Evolutionary conservation across 2,797 vertebrate genomes (phyloP), one percentile per base, ranked within the genome.

Genomic region (Phrynocephalus vlangalii): DNA sequence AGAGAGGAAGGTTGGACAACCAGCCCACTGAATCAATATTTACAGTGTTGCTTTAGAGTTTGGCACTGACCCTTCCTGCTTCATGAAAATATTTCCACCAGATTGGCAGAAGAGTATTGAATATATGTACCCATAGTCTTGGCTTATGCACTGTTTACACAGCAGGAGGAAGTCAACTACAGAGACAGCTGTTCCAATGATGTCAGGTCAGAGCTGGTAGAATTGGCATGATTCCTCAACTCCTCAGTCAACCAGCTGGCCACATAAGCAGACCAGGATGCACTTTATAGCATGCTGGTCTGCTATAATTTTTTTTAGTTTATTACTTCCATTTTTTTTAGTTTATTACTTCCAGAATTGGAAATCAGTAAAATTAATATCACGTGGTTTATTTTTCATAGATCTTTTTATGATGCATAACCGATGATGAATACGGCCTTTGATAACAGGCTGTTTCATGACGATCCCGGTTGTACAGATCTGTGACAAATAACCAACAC

Each of bases 101-200:
- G 77, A 86, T 87, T 87, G 38, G 1, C 68, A 84, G 86, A 86
- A 89, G 52, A 50, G 66, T 56, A 44, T 50, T 92, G 87, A 86
- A 93, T 90, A 89, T 84, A 93, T n/a, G 79, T 90, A 90, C 80
- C 88, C 8, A 71, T 89, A 85, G 18, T 86, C 82, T 91, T 91
- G 87, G 89, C 89, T 84, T 89, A 22, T 88, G 85, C 86, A 92
- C 90, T 96, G 94, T 95, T 96, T 94, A 90, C 89, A 67, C 91
- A 80, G 24, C 67, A 88, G 85, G 90, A 92, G 90, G 92, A 94
- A 87, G 91, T 0, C 5, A 77, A 84, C 82, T 86, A 80, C 87
- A 83, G 92, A 88, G 77, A 79, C n/a, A 60, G 90, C 67, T 90
- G 88, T 66, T 30, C 26, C 48, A 76, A 1, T 56, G 24, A 38